These are phyloP conservation scores for Trachops cirrhosus DNA, from an alignment of 2,797 vertebrate genomes.

Conservation along the genomic window DNA sequence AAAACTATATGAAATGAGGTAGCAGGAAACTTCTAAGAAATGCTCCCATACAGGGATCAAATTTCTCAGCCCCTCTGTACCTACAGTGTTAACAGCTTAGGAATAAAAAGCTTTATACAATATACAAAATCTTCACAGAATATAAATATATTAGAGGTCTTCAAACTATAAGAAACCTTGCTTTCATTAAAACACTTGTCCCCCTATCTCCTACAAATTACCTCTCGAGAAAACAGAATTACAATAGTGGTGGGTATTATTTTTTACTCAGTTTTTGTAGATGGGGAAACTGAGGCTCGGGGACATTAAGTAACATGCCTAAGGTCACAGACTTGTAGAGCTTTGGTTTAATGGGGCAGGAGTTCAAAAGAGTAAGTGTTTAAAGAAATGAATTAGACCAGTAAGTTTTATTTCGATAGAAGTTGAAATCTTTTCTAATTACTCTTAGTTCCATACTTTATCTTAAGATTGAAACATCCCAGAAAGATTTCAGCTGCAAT, in stretches of 20 bases:
- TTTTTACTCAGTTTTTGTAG: constrained; percentile 11
- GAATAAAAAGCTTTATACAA: neutral
- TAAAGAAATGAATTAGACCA: neutral
- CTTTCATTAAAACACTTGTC: neutral
- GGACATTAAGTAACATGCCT: neutral
- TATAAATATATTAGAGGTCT: neutral
- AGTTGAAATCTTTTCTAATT: neutral
- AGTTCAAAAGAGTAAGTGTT: neutral
- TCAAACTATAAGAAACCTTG: neutral
- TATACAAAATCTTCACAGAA: neutral
- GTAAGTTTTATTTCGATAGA: neutral
- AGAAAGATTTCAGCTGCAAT: neutral
- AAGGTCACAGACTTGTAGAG: neutral
- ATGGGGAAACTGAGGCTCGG: constrained; percentile 2
- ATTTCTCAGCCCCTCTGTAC: neutral
- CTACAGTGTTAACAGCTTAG: neutral
- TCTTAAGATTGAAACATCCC: constrained; percentile 1
- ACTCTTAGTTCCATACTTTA: neutral
- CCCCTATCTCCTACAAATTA: neutral
- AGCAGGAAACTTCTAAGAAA: neutral
- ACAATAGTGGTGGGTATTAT: neutral
- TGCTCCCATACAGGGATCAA: neutral
- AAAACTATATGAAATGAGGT: constrained; percentile 6
- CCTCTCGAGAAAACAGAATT: neutral
- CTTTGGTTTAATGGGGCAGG: neutral